Evolutionary conservation across 1,140 invertebrate genomes (phyloP).

Genomic region (Alviniconcha marisindica): DNA sequence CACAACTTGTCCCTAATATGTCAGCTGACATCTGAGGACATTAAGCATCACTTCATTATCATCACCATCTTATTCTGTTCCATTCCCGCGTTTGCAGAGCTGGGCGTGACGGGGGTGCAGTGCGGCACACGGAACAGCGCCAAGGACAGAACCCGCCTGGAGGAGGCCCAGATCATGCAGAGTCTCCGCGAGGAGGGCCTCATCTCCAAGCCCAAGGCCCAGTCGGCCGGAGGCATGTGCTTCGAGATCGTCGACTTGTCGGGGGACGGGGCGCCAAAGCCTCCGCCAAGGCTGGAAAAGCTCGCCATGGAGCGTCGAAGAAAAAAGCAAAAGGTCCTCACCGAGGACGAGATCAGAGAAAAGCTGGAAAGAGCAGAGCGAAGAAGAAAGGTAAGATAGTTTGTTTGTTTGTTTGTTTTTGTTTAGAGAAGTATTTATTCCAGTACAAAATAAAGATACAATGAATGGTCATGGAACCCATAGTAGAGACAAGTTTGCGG

Average conservation of each 20-base stretch:
- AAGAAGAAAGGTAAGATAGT: conserved; percentile 65
- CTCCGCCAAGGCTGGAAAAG: conserved; percentile 55
- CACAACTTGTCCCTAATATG: no score
- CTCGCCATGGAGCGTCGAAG: conserved; percentile 61
- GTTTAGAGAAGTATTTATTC: no score
- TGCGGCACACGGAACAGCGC: conserved; percentile 69
- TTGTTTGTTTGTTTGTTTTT: no score
- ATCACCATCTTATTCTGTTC: no score
- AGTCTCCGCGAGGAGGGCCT: conserved; percentile 73
- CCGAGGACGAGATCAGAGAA: conserved; percentile 65
- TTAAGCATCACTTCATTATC: no score
- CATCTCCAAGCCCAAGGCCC: conserved; percentile 63
- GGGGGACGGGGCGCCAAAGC: conserved; percentile 17
- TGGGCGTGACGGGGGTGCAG: conserved; percentile 66
- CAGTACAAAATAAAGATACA: no score
- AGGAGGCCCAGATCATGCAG: conserved; percentile 72
- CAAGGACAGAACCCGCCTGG: conserved; percentile 66
- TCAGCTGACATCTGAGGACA: no score
- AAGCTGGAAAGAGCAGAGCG: conserved; percentile 66
- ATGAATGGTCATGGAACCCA: no score
- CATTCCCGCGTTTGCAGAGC: no score
- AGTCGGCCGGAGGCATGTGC: conserved; percentile 68
- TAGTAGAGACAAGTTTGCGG: no score
- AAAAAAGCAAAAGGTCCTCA: conserved; percentile 63
- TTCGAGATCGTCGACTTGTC: conserved; percentile 63